Evolutionary conservation across 2,888 invertebrate species (phyloP), one percentile per base, ranked within the genome.

Genomic region (Dione juno): DNA sequence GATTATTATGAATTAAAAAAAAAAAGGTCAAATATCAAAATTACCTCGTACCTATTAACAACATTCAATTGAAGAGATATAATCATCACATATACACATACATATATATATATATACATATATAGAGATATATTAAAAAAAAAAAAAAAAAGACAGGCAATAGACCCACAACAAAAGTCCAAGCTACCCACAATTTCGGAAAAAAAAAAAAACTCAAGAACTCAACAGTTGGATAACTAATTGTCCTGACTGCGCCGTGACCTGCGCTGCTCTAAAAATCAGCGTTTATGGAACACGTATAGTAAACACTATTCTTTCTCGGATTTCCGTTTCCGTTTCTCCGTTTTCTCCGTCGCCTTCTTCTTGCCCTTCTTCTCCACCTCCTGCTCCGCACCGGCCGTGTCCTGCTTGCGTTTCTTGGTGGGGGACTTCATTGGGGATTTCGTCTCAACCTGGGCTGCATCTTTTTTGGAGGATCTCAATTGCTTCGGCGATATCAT

Each of bases 251-350:
- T 66, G 76, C 78, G 64, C 67, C 66, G 73, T 19, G 59, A 54
- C 65, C 66, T 71, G 77, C 76, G 74, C 77, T 70, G 71, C 45
- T 71, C 72, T 70, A 73, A 40, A 50, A 72, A 79, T 78, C 81
- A 83, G 72, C 83, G 76, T 71, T 84, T 88, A 72, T 82, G 86
- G 78, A 89, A 92, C 77, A 91, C 89, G 75, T 88, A 83, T 75
- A 87, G 78, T 75, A 90, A 89, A 88, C 92, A 91, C 92, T 92
- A 92, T 79, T 92, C 91, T 72, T 90, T 93, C 80, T 89, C 91
- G 0, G 86, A 85, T 80, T 87, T 92, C 86, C 81, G 78, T 54
- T 82, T 84, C 73, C 77, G 80, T 82, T 84, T 84, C 67, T 84
- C 83, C 21, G 78, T 78, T 77, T 82, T 82, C 57, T 81, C 81